Conservation (phyloP, 1,140 invertebrate species). For the Ceratina australensis region DNA sequence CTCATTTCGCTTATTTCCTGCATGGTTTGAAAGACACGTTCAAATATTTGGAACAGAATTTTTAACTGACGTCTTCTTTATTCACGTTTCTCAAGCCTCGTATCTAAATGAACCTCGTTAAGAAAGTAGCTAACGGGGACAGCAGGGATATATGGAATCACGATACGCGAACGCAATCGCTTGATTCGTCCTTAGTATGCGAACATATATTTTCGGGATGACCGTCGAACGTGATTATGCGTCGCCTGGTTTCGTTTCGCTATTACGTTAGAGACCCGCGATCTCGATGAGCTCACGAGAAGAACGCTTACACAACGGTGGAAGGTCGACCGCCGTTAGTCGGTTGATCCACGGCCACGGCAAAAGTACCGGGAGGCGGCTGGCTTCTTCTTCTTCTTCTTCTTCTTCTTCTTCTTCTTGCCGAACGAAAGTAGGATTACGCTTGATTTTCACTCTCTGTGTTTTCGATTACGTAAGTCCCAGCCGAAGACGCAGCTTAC, state of each 20-base stretch:
- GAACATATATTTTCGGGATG: slow-evolving; percentile 6
- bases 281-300: slow-evolving; percentile 26
- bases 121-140: slow-evolving; percentile 42
- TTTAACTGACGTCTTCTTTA: too few species aligned
- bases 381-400: too few species aligned
- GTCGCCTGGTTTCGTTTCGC: neutral
- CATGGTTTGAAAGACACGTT: too few species aligned
- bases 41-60: too few species aligned
- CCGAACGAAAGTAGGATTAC: slow-evolving; percentile 70
- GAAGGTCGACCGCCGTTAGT: slow-evolving; percentile 56
- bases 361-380: slow-evolving; percentile 60
- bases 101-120: slow-evolving; percentile 26
- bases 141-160: slow-evolving; percentile 24
- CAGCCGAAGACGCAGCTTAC: slow-evolving; percentile 65
- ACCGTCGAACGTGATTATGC: neutral
- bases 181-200: slow-evolving; percentile 32
- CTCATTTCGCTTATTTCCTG: too few species aligned
- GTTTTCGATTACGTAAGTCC: slow-evolving; percentile 76
- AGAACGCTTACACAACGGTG: slow-evolving; percentile 20
- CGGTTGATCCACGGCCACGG: slow-evolving; percentile 55
- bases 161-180: slow-evolving; percentile 24
- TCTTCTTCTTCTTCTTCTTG: slow-evolving; percentile 49
- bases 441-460: slow-evolving; percentile 76
- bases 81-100: slow-evolving; percentile 27
- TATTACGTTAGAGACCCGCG: slow-evolving; percentile 36